Evolutionary conservation across 2,888 invertebrate species (phyloP).

Genomic region (Itoplectis maculator): DNA sequence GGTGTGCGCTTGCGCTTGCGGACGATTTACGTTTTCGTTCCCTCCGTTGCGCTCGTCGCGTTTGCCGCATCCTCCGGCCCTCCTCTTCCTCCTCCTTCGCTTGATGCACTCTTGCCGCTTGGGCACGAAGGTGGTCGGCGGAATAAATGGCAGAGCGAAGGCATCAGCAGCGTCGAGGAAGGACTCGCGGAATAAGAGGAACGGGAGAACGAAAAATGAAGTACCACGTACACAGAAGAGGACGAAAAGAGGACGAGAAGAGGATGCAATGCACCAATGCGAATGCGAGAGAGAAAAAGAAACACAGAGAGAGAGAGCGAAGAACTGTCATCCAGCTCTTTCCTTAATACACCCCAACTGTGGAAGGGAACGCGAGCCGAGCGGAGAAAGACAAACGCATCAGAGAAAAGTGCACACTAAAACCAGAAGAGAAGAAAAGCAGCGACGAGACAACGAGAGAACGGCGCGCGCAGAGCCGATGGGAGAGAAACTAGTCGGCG

Average conservation of each 20-base stretch:
- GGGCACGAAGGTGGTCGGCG: conserved; percentile 34
- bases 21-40: conserved; percentile 66
- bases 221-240: background rate
- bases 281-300: conserved; percentile 40
- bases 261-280: conserved; percentile 33
- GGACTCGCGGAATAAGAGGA: conserved; percentile 29
- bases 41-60: conserved; percentile 20
- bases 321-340: conserved; percentile 28
- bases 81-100: conserved; percentile 10
- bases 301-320: conserved; percentile 42
- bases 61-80: background rate
- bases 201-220: conserved; percentile 47
- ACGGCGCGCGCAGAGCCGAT: conserved; percentile 1
- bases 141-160: conserved; percentile 46
- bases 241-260: conserved; percentile 51
- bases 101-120: conserved; percentile 21
- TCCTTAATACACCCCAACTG: conserved; percentile 42
- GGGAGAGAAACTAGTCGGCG: conserved; percentile 30
- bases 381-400: conserved; percentile 52
- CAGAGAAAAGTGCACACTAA: conserved; percentile 66
- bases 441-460: conserved; percentile 11
- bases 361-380: conserved; percentile 26
- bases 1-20: conserved; percentile 31
- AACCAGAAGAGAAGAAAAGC: conserved; percentile 68
- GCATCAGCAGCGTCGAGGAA: conserved; percentile 1